phyloP scores from a whole-genome alignment of 2,888 invertebrate species.

The Unio delphinus region DNA sequence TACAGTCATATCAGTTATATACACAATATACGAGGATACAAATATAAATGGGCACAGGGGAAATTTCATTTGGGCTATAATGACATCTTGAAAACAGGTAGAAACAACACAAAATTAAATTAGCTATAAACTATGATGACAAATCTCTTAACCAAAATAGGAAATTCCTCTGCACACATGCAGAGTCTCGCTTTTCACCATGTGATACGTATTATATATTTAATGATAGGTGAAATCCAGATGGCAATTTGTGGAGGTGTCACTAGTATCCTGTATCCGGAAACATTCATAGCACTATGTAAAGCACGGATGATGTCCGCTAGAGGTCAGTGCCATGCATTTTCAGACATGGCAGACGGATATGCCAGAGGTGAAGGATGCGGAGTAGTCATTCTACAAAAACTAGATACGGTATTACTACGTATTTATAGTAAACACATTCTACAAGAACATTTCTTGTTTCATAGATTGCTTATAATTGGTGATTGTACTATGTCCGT shows the following conservation, averaged over 20 bases:
- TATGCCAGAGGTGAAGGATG: conserved; percentile 52
- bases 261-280: conserved; percentile 41
- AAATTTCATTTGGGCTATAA: too few species aligned
- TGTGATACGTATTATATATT: too few species aligned
- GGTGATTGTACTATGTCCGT: too few species aligned
- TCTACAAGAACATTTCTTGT: not conserved
- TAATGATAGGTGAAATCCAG: conserved; percentile 19
- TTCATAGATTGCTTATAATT: too few species aligned
- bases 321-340: conserved; percentile 47
- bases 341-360: conserved; percentile 48
- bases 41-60: too few species aligned
- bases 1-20: too few species aligned
- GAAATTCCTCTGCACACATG: too few species aligned
- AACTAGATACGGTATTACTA: conserved; percentile 24
- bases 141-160: too few species aligned
- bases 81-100: too few species aligned
- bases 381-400: conserved; percentile 48
- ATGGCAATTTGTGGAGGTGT: conserved; percentile 47
- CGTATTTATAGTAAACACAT: not conserved
- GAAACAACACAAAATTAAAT: too few species aligned
- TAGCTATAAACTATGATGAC: too few species aligned
- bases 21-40: too few species aligned
- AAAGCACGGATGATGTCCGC: conserved; percentile 48
- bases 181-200: not conserved
- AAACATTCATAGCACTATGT: conserved; percentile 33